Base-by-base conservation (phyloP, 2,113 vertebrate species). In the Zosterops borbonicus region DNA sequence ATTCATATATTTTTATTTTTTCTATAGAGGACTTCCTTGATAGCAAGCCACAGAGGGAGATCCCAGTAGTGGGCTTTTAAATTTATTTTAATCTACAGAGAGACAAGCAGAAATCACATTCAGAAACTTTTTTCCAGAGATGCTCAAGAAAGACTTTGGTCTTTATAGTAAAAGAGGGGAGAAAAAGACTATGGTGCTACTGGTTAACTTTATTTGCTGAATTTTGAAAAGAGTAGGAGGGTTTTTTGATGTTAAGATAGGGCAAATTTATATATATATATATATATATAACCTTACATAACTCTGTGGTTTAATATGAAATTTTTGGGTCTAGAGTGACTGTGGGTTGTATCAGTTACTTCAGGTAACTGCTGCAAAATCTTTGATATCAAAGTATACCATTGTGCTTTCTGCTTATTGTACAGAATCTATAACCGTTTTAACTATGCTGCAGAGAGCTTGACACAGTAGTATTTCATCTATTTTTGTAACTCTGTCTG, bases 401-500 rank as follows among this genome's bases (percentile, higher is more conserved):
- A 60, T 83, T 83, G 77, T 90, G 44, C n/a, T 31, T 92, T 96
- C 64, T 90, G n/a, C 70, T 81, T 92, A 53, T 64, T 59, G 47
- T 68, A 73, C 37, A 92, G 62, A 83, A 70, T 84, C 31, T 80
- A 9, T 39, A 84, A 53, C n/a, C 5, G 1, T 56, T 92, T 92
- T 58, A 75, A 52, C 39, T 13, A 13, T 29, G 44, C 35, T 90
- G 13, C 47, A 50, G 63, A 56, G 73, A 92, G 37, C 52, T 83
- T 69, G 70, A 85, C 47, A 70, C 21, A 28, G n/a, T 92, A 69
- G 88, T 85, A 58, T 73, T 73, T 77, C 59, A 46, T 78, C 90
- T 97, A 88, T 96, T 95, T 96, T 92, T 84, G 79, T 82, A 84
- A 44, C 52, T 81, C 47, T 60, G 16, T 86, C 89, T 95, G 70